These are phyloP conservation scores for Heteropelma amictum DNA, from an alignment of 2,888 invertebrate genomes.

Conservation along the genomic window DNA sequence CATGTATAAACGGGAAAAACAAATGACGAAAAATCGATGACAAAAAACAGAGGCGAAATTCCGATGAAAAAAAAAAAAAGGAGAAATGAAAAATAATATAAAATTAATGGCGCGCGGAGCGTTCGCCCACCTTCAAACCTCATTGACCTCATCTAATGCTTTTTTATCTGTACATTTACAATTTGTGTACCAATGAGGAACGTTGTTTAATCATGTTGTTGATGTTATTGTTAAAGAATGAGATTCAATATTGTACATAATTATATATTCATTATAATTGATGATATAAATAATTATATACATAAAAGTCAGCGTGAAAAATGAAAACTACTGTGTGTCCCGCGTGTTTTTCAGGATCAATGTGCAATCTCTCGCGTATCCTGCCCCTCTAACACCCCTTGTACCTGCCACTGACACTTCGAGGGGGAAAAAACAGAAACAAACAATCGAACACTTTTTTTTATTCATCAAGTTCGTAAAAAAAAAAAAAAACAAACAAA, in stretches of 20 bases:
- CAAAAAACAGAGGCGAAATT: constrained; percentile 26
- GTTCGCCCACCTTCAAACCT: constrained; percentile 76
- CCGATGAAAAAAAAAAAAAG: constrained; percentile 36
- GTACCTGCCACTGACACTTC: constrained; percentile 5
- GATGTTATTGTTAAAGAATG: constrained; percentile 88
- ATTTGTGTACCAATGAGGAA: constrained; percentile 78
- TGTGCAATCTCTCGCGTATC: constrained; percentile 23
- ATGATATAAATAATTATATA: constrained; percentile 79
- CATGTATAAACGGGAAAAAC: constrained; percentile 56
- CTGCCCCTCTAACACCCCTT: constrained; percentile 1
- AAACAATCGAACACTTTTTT: constrained; percentile 56
- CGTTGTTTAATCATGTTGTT: constrained; percentile 83
- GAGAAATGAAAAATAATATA: constrained; percentile 44
- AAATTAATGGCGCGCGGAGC: constrained; percentile 71
- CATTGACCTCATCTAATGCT: constrained; percentile 78
- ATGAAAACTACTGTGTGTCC: constrained; percentile 43
- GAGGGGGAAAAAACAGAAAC: not conserved
- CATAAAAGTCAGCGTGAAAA: constrained; percentile 70
- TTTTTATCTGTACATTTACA: constrained; percentile 79
- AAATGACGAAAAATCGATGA: constrained; percentile 42
- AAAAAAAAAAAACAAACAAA: too few species aligned
- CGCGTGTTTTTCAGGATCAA: constrained; percentile 49
- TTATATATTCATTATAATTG: constrained; percentile 87
- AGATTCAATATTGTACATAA: constrained; percentile 88
- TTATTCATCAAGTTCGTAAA: too few species aligned